These are phyloP conservation scores for Liopterus haemorrhoidalis DNA, from an alignment of 2,888 invertebrate genomes.

Conservation along the genomic window DNA sequence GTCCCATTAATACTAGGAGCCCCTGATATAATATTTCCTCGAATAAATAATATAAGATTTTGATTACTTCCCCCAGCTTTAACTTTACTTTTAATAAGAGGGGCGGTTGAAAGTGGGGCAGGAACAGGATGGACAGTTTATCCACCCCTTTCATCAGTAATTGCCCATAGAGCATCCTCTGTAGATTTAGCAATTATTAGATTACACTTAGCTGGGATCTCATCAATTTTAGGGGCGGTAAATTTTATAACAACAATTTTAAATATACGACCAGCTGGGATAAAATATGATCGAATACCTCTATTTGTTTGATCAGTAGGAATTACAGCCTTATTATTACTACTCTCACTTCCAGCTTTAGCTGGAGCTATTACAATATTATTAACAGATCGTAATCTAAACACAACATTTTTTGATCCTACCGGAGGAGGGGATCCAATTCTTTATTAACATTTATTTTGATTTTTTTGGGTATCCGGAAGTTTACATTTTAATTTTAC, in stretches of 20 bases:
- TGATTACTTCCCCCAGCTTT: constrained; percentile 69
- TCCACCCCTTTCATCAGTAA: constrained; percentile 59
- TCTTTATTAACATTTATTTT: constrained; percentile 77
- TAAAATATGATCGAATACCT: constrained; percentile 61
- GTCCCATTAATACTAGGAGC: constrained; percentile 69
- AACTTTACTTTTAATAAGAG: constrained; percentile 57
- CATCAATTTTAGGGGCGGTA: constrained; percentile 68
- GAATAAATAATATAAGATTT: constrained; percentile 81
- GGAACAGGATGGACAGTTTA: constrained; percentile 78
- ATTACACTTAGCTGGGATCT: constrained; percentile 66
- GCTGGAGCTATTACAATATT: constrained; percentile 77
- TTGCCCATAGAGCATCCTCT: constrained; percentile 60
- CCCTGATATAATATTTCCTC: constrained; percentile 76
- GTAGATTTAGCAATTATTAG: constrained; percentile 75
- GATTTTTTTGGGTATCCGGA: constrained; percentile 85
- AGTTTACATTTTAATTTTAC: constrained; percentile 81
- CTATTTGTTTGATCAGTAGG: constrained; percentile 70
- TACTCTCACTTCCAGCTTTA: constrained; percentile 67
- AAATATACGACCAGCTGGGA: constrained; percentile 59
- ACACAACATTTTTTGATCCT: constrained; percentile 77
- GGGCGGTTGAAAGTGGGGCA: constrained; percentile 61
- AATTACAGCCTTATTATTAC: constrained; percentile 58
- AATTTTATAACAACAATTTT: constrained; percentile 74
- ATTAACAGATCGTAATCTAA: constrained; percentile 72
- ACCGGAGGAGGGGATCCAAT: constrained; percentile 75